Evolutionary conservation across 23 tunicate genomes (phyloP), one percentile per base, ranked within the genome.

Genomic region (Styela clava): DNA sequence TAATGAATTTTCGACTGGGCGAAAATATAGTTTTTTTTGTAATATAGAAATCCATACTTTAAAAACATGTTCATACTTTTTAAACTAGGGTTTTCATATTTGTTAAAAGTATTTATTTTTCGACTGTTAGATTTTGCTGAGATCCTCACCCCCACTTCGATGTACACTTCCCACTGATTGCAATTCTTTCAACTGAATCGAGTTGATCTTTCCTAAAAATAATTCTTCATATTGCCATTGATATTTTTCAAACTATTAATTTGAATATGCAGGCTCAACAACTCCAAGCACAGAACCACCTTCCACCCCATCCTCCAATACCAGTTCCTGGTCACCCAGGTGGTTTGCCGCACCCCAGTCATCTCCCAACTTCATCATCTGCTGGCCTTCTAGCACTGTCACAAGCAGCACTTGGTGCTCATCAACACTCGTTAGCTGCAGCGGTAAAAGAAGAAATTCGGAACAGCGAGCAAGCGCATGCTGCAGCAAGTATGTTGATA

Each of bases 361-460:
- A 76, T 67, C 87, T 78, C 31, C 86, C 87, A 21, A 80, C 96
- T 19, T 89, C 95, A 7, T 72, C 89, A 16, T 83, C 95, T 28
- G 87, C 87, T 31, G 96, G 96, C n/a, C 79, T 91, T 2, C 87
- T 91, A 1, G 90, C 90, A 29, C 73, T 89, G 30, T 89, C 95
- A 0, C 96, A 91, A 73, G 90, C 90, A 1, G 90, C 90, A 16
- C 83, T 85, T 29, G 83, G 68, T 24, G 87, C 79, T 9, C 82
- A 62, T 12, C 74, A 69, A 21, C 90, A 86, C 67, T 89, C 85
- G 25, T 74, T 81, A 22, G 68, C 74, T 1, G 78, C 37, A 25
- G 78, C 52, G 7, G 78, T 72, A 1, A 72, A 72, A n/a, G 51
- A 72, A 72, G 78, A 72, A 31, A 19, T 72, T 16, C 44, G 78